Base-by-base conservation (phyloP, 2,888 invertebrate species). In the Euplagia quadripunctaria region DNA sequence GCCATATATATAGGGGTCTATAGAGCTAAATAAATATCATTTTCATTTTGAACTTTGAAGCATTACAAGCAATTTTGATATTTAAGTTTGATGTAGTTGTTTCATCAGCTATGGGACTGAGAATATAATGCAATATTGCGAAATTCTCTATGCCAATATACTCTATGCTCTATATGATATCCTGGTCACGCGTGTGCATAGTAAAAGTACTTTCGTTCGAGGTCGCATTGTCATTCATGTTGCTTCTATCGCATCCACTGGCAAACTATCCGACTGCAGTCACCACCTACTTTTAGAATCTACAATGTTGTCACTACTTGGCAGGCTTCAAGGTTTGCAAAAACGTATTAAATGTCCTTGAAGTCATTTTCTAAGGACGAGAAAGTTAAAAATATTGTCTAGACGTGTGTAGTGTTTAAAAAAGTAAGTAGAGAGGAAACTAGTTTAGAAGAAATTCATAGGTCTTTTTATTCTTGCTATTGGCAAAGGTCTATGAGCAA, bases 131-230 rank as follows among this genome's bases (percentile, higher is more conserved):
- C 31, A 49, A 4, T 41, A 51, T 74, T 64, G 58, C 74, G 51
- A 43, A 76, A 69, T 66, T 76, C 87, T 89, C 90, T 91, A 80
- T 69, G 31, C 31, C 0, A 46, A 70, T 61, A 73, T 91, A 87
- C 82, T 86, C 94, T 93, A 79, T 82, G 75, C 70, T 41, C 70
- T 79, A 89, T 91, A 87, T 78, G 78, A 82, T 86, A 95, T 82
- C 89, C 94, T 74, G 85, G 87, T 94, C 95, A 95, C 95, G 95
- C 86, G 80, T 88, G 84, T 85, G 92, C 91, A 92, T 90, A 95
- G 95, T 95, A 95, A 95, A 94, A 95, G 94, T 94, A 93, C 95
- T 95, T 95, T 95, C 95, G 89, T 95, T 95, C 92, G 93, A 91
- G 94, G 95, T 90, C 94, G 91, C 91, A 94, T 94, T 94, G 93